Percentiles rank a stretch among this genome's conserved stretches.
phyloP scores from a whole-genome alignment of 1,140 invertebrate species.

The Lysiphlebus fabarum region DNA sequence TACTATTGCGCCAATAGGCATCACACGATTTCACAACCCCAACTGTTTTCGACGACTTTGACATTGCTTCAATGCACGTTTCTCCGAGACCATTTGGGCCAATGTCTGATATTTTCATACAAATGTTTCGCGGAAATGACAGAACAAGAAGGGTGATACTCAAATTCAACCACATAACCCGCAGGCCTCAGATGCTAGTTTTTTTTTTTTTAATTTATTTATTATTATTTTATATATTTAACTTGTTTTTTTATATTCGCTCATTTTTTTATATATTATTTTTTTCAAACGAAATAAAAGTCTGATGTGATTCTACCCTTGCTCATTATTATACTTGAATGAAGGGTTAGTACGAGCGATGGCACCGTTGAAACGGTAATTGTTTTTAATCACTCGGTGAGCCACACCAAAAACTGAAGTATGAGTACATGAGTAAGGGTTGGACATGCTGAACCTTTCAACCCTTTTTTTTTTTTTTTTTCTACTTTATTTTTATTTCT shows the following conservation, averaged over 20 bases:
- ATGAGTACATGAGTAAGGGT: constrained; percentile 3
- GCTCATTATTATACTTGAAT: constrained; percentile 34
- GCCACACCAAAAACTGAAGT: constrained; percentile 13
- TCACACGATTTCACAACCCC: too few species aligned
- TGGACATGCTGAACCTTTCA: constrained; percentile 8
- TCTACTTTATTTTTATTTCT: constrained; percentile 4
- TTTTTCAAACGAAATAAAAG: constrained; percentile 18
- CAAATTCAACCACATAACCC: constrained; percentile 38
- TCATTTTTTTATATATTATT: constrained; percentile 2
- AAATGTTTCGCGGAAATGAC: constrained; percentile 41
- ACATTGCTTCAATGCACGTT: too few species aligned
- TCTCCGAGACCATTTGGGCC: constrained; percentile 6
- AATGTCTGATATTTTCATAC: constrained; percentile 42
- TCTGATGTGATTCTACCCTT: constrained; percentile 14
- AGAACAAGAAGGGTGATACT: constrained; percentile 26
- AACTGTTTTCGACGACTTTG: too few species aligned
- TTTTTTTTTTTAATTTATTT: constrained; percentile 18
- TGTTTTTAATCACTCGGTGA: constrained; percentile 46
- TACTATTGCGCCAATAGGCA: too few species aligned
- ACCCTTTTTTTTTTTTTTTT: constrained; percentile 1
- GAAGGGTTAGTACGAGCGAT: constrained; percentile 26
- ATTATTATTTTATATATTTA: neutral
- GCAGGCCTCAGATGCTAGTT: constrained; percentile 35
- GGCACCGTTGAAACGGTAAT: constrained; percentile 41
- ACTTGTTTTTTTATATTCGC: constrained; percentile 1